phyloP scores from a whole-genome alignment of 2,113 vertebrate genomes.

The Nyctereutes procyonoides region DNA sequence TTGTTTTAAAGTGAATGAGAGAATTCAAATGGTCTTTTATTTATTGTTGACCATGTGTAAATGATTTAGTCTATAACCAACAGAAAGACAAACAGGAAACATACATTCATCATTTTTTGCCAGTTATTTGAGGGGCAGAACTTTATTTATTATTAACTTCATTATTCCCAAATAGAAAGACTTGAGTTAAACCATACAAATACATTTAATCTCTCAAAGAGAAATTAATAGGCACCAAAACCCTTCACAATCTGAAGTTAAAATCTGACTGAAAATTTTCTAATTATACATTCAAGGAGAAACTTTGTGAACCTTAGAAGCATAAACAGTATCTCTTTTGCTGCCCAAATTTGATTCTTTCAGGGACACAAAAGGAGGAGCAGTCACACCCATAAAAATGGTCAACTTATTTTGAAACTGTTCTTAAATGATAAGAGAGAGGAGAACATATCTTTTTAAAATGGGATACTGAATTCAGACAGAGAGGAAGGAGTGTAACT shows the following conservation, averaged over 20 bases:
- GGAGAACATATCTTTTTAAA: neutral
- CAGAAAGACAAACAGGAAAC: constrained; percentile 12
- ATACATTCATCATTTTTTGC: neutral
- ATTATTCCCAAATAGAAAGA: constrained; percentile 30
- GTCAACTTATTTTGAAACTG: constrained; percentile 46
- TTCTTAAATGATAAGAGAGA: constrained; percentile 20
- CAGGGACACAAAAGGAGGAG: neutral
- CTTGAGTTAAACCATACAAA: constrained; percentile 4
- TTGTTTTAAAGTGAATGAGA: constrained; percentile 53
- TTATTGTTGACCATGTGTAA: constrained; percentile 40
- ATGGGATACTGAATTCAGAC: neutral
- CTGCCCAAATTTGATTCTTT: constrained; percentile 8
- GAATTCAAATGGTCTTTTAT: constrained; percentile 33
- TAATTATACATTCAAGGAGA: constrained; percentile 35
- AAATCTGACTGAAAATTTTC: constrained; percentile 23
- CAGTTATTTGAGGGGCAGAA: neutral
- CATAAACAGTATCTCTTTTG: constrained; percentile 39
- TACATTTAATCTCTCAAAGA: constrained; percentile 10
- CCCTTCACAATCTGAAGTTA: neutral
- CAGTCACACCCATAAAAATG: neutral
- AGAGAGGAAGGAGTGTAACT: neutral
- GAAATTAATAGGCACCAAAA: constrained; percentile 45
- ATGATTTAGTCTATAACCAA: constrained; percentile 28
- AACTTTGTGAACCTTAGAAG: constrained; percentile 30
- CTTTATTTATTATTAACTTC: constrained; percentile 59